These are phyloP conservation scores for Hydrolagus affinis DNA, from an alignment of 2,113 vertebrate species.

Conservation along the genomic window DNA sequence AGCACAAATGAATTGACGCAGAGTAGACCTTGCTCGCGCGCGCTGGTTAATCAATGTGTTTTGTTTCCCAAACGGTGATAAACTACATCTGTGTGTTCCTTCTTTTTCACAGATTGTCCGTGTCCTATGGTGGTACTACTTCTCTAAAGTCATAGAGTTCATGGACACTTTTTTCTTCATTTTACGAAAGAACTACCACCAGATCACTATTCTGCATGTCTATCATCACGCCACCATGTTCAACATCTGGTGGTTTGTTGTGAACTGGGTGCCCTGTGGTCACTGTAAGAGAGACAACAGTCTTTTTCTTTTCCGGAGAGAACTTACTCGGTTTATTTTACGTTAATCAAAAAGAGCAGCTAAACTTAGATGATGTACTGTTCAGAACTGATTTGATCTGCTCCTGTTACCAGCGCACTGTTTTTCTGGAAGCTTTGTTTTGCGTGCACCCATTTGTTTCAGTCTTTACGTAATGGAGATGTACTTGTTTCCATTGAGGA, in stretches of 20 bases:
- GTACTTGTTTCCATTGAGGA: too few species aligned
- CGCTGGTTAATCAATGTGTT: background rate
- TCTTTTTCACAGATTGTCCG: slow-evolving; percentile 63
- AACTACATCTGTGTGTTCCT: background rate
- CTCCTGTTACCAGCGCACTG: background rate
- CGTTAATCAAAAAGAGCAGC: slow-evolving; percentile 4
- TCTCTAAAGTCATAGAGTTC: slow-evolving; percentile 95
- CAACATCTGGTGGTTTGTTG: slow-evolving; percentile 98
- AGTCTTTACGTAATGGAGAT: too few species aligned
- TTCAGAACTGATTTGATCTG: background rate
- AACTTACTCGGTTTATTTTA: background rate
- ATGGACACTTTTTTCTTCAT: slow-evolving; percentile 99
- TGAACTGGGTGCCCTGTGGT: slow-evolving; percentile 97
- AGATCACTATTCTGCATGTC: slow-evolving; percentile 89
- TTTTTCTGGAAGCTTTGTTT: background rate
- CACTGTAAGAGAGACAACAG: slow-evolving; percentile 70
- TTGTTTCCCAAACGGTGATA: background rate
- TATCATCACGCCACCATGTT: slow-evolving; percentile 88
- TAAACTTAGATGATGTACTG: background rate
- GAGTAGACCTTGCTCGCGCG: background rate
- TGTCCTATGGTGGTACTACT: slow-evolving; percentile 97
- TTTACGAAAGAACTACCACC: slow-evolving; percentile 88
- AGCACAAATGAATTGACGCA: background rate
- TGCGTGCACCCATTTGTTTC: background rate
- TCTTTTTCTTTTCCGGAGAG: slow-evolving; percentile 6